Base-by-base conservation (phyloP, 2,113 vertebrate species). In the Zingel zingel region DNA sequence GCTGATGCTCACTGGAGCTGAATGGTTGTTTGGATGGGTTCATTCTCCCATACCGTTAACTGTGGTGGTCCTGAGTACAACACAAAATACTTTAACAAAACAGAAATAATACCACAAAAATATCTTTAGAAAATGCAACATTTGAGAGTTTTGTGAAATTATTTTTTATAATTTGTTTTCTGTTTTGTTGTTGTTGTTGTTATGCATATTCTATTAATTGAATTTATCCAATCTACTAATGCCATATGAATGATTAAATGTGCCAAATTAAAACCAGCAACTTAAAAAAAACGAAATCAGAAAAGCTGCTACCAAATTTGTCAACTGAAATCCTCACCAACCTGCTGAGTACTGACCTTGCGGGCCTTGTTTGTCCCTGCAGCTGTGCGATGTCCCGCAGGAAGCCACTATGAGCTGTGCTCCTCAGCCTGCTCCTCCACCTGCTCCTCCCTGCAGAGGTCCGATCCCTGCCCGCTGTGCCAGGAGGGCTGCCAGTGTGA, bases 401-500 rank as follows among this genome's bases (percentile, higher is more conserved):
- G 79, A 27, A 86, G 79, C 65, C 79, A 74, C 79, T 82, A 86
- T 16, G 74, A 86, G 75, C 68, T 82, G 19, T 86, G 74, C 53
- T 18, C 74, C 18, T 33, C 74, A 6, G 36, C 69, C 64, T 82
- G 79, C 51, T 59, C 70, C 30, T 74, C 79, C 74, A 86, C 79
- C 58, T 86, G 84, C 58, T 62, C 18, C 63, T 86, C 84, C 10
- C 75, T 86, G 79, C n/a, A 82, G 53, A 43, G n/a, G 23, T 5
- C 74, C 0, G 39, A 7, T 6, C 7, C 75, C 57, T 70, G 79
- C 51, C 79, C 68, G 0, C 4, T 50, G 16, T 82, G 79, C 19
- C 84, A 82, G 57, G 84, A 86, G 56, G 84, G 84, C 5, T 86
- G 84, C 51, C 64, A 82, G 69, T 82, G 79, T 61, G 79, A 82